A percentile compares a stretch with the other conserved stretches of the same genome.
phyloP scores from a whole-genome alignment of 2,797 vertebrate species.

The Peromyscus attwateri region DNA sequence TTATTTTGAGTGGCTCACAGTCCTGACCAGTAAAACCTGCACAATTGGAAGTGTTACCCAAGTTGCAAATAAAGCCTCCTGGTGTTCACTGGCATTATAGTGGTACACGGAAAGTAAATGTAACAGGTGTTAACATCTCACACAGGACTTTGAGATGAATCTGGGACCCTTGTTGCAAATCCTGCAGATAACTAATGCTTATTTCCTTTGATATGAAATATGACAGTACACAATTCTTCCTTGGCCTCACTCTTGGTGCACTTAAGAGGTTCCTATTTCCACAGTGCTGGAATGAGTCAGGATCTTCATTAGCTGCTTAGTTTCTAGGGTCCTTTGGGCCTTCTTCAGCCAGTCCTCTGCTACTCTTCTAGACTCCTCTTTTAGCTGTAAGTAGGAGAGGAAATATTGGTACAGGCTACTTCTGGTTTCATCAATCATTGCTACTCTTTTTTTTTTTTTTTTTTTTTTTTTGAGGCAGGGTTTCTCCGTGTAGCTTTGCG shows the following conservation, averaged over 20 bases:
- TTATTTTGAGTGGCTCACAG: slow-evolving; percentile 85
- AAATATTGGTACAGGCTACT: slow-evolving; percentile 97
- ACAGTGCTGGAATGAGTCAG: slow-evolving; percentile 93
- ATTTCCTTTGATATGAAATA: slow-evolving; percentile 42
- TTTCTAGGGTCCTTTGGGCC: slow-evolving; percentile 94
- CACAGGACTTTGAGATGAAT: slow-evolving; percentile 71
- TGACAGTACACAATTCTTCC: not conserved
- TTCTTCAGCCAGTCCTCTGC: slow-evolving; percentile 95
- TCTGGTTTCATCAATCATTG: slow-evolving; percentile 94
- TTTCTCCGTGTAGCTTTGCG: too few relatives aligned
- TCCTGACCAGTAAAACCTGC: slow-evolving; percentile 86
- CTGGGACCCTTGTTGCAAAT: slow-evolving; percentile 69
- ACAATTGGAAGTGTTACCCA: slow-evolving; percentile 83
- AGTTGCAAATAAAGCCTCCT: slow-evolving; percentile 81
- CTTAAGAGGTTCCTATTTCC: slow-evolving; percentile 94
- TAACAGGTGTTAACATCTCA: slow-evolving; percentile 79
- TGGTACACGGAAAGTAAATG: slow-evolving; percentile 74
- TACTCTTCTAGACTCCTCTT: slow-evolving; percentile 94
- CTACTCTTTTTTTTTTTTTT: slow-evolving; percentile 87
- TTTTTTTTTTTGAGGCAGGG: too few relatives aligned
- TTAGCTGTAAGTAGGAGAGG: slow-evolving; percentile 95
- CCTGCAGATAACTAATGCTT: not conserved
- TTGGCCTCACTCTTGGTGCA: slow-evolving; percentile 86
- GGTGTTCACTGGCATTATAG: slow-evolving; percentile 82
- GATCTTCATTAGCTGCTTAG: slow-evolving; percentile 93